Base-by-base conservation (phyloP, 2,797 vertebrate species). In the Siniperca obscura region DNA sequence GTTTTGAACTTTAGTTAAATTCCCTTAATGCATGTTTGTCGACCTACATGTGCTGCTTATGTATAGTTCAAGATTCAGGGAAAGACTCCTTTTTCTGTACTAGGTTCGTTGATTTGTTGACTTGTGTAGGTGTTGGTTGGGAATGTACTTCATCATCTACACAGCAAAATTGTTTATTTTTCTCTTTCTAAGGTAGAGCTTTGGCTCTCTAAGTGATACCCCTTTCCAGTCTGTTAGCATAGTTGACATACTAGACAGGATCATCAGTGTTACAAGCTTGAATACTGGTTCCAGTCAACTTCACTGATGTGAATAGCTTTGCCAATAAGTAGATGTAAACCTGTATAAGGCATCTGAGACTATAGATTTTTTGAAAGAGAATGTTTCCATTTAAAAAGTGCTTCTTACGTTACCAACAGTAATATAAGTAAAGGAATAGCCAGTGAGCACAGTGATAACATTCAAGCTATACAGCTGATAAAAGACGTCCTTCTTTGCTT, bases 401-500 rank as follows among this genome's bases (percentile, higher is more conserved):
- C 30, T 30, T 30, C 48, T 46, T 46, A 5, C 21, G 9, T 82
- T 60, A 22, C 55, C 10, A 42, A 25, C 5, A 36, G 1, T 50
- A 25, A 2, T 14, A 12, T 53, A 25, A 48, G 38, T 40, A 59
- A 53, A 81, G 21, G 14, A 70, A 36, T 7, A 25, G 25, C n/a
- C n/a, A 38, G 4, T 25, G 21, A 74, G 42, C 62, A 69, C 19
- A 11, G 4, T 40, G 19, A 38, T 21, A 19, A 11, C 11, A 60
- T 82, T 67, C 36, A 40, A 74, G 27, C 61, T 66, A 21, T 44
- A 36, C 3, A 34, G 13, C 60, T 73, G 76, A 86, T 71, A n/a
- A 70, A 57, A 78, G 66, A 65, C 59, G 72, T 85, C 68, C 82
- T 76, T 75, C 27, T 85, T 80, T 82, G 34, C 44, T 55, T n/a